A percentile compares a stretch with the other conserved stretches of the same genome.
Conservation (phyloP, 1,140 invertebrate species). For the Euglossa dilemma region DNA sequence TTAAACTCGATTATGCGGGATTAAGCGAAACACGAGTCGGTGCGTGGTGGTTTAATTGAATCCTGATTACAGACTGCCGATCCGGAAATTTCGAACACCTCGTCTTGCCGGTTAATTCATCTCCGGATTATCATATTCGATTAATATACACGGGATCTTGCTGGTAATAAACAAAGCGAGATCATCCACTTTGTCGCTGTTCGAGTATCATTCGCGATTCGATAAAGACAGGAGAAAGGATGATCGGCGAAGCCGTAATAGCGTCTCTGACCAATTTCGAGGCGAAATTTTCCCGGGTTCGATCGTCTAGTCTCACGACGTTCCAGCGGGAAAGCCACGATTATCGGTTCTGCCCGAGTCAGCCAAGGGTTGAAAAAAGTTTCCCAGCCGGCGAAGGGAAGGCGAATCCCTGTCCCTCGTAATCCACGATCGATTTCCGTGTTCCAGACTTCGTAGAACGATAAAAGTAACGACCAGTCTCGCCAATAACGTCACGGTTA, state of each 20-base stretch:
- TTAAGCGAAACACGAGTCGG: background rate
- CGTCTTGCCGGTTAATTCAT: background rate
- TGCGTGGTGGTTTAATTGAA: background rate
- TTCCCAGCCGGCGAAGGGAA: background rate
- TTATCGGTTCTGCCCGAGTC: constrained; percentile 7
- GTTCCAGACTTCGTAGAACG: constrained; percentile 49
- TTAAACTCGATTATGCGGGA: background rate
- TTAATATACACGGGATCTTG: background rate
- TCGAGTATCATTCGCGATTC: background rate
- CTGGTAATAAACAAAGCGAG: background rate
- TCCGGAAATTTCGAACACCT: background rate
- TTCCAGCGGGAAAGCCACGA: constrained; percentile 8
- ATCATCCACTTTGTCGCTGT: background rate
- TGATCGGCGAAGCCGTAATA: background rate
- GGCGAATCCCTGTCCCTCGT: constrained; percentile 34
- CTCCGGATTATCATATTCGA: background rate
- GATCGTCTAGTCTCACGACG: background rate
- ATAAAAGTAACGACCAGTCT: constrained; percentile 61
- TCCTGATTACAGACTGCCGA: background rate
- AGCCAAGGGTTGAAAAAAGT: constrained; percentile 11
- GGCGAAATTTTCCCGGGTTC: background rate
- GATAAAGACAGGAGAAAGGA: no score
- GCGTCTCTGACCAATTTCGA: background rate
- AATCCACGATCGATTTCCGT: constrained; percentile 57
- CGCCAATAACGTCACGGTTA: constrained; percentile 51